A percentile compares a stretch with the other conserved stretches of the same genome.
These are phyloP conservation scores for Psilanteris sp. DNA, from an alignment of 1,140 invertebrate species.

Conservation along the genomic window DNA sequence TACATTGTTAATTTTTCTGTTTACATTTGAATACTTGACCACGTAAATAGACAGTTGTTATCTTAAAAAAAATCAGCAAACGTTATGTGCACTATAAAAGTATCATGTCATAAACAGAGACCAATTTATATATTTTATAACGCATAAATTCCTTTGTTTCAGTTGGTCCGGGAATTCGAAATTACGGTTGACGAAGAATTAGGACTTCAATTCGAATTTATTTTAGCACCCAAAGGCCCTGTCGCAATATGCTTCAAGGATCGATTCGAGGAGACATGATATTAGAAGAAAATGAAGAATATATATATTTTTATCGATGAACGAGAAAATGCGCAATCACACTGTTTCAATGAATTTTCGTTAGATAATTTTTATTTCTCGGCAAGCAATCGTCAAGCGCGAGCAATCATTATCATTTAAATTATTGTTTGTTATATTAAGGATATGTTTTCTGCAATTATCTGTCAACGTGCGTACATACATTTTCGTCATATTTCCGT, in stretches of 20 bases:
- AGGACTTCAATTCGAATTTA: conserved; percentile 88
- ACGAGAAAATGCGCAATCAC: conserved; percentile 1
- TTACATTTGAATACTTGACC: no score
- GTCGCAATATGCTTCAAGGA: conserved; percentile 85
- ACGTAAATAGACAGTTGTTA: no score
- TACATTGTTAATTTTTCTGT: no score
- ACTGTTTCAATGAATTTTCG: conserved; percentile 10
- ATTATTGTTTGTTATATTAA: no score
- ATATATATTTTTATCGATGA: not conserved
- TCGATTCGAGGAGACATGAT: conserved; percentile 68
- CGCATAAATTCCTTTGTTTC: conserved; percentile 42
- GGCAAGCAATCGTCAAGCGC: conserved; percentile 6
- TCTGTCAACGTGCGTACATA: no score
- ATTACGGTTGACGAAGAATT: conserved; percentile 85
- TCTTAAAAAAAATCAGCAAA: no score
- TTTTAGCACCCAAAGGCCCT: conserved; percentile 86
- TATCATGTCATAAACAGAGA: no score
- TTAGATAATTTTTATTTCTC: conserved; percentile 19
- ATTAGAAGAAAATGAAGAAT: conserved; percentile 22
- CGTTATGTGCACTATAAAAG: no score
- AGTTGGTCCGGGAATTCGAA: conserved; percentile 86
- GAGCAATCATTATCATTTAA: conserved; percentile 4
- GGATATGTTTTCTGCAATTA: no score
- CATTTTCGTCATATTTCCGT: no score
- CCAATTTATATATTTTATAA: no score